Percentiles rank a stretch among this genome's conserved stretches.
phyloP scores from a whole-genome alignment of 2,888 invertebrate genomes.

The Ormyrus nitidulus region DNA sequence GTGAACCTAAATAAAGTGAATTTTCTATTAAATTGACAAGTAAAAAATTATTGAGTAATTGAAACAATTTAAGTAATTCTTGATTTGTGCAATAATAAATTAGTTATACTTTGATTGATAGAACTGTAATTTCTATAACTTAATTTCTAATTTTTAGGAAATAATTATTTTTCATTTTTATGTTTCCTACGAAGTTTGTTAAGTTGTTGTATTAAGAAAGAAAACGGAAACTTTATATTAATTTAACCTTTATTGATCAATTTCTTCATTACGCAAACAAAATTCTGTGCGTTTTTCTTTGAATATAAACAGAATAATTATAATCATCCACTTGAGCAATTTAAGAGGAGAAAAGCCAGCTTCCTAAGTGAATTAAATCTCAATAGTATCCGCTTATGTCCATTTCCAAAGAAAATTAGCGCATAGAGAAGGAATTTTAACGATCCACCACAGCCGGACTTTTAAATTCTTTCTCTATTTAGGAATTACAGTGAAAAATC shows the following conservation, averaged over 20 bases:
- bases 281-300: background rate
- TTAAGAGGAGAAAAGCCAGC: slow-evolving; percentile 10
- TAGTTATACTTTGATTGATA: no score
- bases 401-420: slow-evolving; percentile 5
- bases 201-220: no score
- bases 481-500: background rate
- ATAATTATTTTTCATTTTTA: no score
- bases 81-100: no score
- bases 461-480: background rate
- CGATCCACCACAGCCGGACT: background rate
- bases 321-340: background rate
- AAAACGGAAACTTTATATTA: no score
- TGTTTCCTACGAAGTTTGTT: no score
- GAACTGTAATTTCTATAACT: no score
- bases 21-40: no score
- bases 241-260: background rate
- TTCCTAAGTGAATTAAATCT: slow-evolving; percentile 6
- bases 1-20: no score
- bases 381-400: slow-evolving; percentile 6
- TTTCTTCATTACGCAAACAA: slow-evolving; percentile 21
- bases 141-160: no score
- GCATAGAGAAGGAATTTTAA: slow-evolving; percentile 22
- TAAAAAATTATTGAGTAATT: no score
- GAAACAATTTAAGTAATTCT: no score
- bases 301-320: slow-evolving; percentile 14